A percentile compares a stretch with the other conserved stretches of the same genome.
Evolutionary conservation across 2,113 vertebrate species (phyloP).

Genomic region (Chloropsis cyanopogon): DNA sequence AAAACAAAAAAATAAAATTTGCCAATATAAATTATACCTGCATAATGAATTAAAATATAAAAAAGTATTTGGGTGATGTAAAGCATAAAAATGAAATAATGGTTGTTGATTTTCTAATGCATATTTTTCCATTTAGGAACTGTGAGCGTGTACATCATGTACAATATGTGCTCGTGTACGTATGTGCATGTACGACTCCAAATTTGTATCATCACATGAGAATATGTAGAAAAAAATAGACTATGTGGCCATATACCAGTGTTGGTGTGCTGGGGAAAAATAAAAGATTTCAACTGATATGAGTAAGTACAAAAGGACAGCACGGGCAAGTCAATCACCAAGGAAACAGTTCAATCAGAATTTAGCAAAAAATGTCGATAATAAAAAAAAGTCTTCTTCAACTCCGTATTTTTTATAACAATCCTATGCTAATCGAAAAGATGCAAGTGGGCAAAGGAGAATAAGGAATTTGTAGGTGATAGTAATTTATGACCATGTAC

Average conservation of each 20-base stretch:
- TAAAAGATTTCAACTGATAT: background rate
- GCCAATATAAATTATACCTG: background rate
- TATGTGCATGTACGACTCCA: background rate
- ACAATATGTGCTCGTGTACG: background rate
- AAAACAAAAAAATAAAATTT: background rate
- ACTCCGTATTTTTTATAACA: background rate
- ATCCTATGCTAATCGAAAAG: background rate
- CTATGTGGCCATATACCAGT: background rate
- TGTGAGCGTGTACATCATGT: background rate
- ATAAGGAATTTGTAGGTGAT: conserved; percentile 25
- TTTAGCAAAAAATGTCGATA: background rate
- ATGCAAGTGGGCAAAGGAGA: background rate
- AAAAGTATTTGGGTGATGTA: background rate
- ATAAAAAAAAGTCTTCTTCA: background rate
- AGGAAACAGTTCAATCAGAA: background rate
- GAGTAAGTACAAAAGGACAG: background rate
- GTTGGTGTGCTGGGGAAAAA: background rate
- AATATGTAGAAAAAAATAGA: background rate
- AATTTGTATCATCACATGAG: background rate
- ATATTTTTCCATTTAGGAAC: background rate
- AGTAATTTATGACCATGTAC: conserved; percentile 15
- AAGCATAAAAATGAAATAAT: background rate
- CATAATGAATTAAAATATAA: background rate
- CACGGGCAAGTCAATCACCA: background rate
- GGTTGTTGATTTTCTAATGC: background rate